Percentiles rank a stretch among this genome's conserved stretches.
phyloP scores from a whole-genome alignment of 2,797 vertebrate genomes.

The Periophthalmus magnuspinnatus region DNA sequence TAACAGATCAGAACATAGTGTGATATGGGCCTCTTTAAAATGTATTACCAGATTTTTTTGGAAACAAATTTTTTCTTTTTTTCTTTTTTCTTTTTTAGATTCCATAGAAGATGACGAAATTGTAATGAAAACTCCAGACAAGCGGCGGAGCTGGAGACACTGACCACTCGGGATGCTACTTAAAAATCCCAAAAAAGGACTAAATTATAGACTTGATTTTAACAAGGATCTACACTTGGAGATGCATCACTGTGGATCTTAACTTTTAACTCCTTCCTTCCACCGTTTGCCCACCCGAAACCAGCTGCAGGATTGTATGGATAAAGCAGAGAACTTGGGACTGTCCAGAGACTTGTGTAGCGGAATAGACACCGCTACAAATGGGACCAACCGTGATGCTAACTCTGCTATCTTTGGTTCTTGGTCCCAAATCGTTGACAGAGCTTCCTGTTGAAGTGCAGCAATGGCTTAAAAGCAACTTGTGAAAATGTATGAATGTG shows the following conservation, averaged over 20 bases:
- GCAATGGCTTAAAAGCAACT: conserved; percentile 21
- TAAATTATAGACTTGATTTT: conserved; percentile 4
- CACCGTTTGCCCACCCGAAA: conserved; percentile 46
- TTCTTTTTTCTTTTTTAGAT: conserved; percentile 19
- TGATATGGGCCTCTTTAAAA: not conserved
- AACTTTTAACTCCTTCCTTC: not conserved
- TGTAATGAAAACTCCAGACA: conserved; percentile 59
- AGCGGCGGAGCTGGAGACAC: conserved; percentile 61
- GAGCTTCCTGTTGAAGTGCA: conserved; percentile 51
- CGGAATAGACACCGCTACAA: conserved; percentile 25
- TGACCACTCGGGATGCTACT: conserved; percentile 32
- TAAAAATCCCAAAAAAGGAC: not conserved
- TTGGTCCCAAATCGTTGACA: conserved; percentile 32
- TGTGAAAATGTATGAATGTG: conserved; percentile 15
- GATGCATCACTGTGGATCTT: conserved; percentile 57
- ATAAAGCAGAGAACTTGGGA: not conserved
- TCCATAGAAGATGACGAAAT: conserved; percentile 55
- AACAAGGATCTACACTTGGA: conserved; percentile 40
- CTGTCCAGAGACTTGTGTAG: conserved; percentile 35
- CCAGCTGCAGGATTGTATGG: conserved; percentile 67
- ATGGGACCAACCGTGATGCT: conserved; percentile 23
- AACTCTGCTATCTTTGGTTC: conserved; percentile 24
- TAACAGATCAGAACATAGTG: too few relatives aligned
- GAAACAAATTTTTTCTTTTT: not conserved
- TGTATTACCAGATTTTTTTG: not conserved